phyloP scores from a whole-genome alignment of 1,140 invertebrate genomes.

The Lanistes nyassanus region DNA sequence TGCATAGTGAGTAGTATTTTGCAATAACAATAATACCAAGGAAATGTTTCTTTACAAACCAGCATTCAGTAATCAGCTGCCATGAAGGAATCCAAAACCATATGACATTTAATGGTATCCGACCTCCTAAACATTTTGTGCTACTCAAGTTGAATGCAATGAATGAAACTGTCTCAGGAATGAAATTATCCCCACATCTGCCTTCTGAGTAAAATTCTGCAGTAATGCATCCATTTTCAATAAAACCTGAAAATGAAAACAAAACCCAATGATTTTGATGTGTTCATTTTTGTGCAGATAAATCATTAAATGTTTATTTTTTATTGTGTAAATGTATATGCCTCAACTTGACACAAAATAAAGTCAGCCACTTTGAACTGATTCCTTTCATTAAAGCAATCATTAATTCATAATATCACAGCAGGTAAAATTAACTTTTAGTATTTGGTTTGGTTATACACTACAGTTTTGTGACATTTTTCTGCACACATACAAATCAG shows the following conservation, averaged over 20 bases:
- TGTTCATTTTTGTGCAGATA: too few relatives aligned
- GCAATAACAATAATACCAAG: not conserved
- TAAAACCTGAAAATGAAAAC: slow-evolving; percentile 1
- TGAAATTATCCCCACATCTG: not conserved
- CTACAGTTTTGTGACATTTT: too few relatives aligned
- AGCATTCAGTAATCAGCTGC: slow-evolving; percentile 10
- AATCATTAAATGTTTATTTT: too few relatives aligned
- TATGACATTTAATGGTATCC: not conserved
- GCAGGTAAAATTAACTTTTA: too few relatives aligned
- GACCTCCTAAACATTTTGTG: not conserved
- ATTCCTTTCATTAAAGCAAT: too few relatives aligned
- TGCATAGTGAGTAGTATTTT: not conserved
- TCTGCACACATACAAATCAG: too few relatives aligned
- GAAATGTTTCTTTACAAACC: not conserved
- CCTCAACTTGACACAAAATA: too few relatives aligned
- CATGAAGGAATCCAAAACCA: not conserved
- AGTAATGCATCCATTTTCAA: not conserved
- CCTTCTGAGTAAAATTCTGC: not conserved
- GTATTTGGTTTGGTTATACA: too few relatives aligned
- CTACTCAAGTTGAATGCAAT: not conserved
- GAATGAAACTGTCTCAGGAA: not conserved
- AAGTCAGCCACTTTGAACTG: too few relatives aligned
- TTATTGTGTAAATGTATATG: too few relatives aligned
- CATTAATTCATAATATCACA: too few relatives aligned
- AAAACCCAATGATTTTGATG: too few relatives aligned